A percentile compares a stretch with the other conserved stretches of the same genome.
These are phyloP conservation scores for Holcopasites calliopsidis DNA, from an alignment of 1,140 invertebrate species.

Conservation along the genomic window DNA sequence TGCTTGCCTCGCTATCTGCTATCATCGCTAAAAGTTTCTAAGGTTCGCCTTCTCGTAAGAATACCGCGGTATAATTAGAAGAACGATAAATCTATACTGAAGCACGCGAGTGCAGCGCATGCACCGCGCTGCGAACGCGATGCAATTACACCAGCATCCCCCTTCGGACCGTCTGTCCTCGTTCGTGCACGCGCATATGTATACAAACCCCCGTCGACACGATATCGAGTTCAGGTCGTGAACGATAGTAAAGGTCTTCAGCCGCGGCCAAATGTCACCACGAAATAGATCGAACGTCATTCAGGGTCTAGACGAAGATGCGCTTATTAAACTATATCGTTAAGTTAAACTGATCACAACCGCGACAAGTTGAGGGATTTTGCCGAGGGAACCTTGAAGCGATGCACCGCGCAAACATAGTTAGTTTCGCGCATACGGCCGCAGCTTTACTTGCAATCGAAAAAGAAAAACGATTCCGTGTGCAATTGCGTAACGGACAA, in stretches of 20 bases:
- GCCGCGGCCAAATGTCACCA: conserved; percentile 57
- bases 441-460: neutral
- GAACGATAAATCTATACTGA: conserved; percentile 35
- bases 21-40: neutral
- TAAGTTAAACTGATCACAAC: neutral
- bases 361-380: neutral
- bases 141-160: conserved; percentile 11
- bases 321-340: conserved; percentile 30
- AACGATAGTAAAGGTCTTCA: conserved; percentile 52
- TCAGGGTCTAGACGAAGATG: neutral
- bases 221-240: neutral
- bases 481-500: neutral
- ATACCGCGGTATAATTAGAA: conserved; percentile 39
- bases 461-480: neutral
- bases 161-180: neutral
- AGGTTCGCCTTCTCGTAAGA: neutral
- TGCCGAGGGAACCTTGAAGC: conserved; percentile 10
- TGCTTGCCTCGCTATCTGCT: no score
- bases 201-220: neutral
- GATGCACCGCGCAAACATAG: neutral
- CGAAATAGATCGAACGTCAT: conserved; percentile 42
- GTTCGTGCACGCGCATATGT: conserved; percentile 13
- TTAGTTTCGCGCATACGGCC: neutral
- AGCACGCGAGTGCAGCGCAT: conserved; percentile 24
- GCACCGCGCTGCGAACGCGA: neutral